A percentile compares a stretch with the other conserved stretches of the same genome.
Conservation (phyloP, 2,113 vertebrate species). For the Myotis yumanensis region DNA sequence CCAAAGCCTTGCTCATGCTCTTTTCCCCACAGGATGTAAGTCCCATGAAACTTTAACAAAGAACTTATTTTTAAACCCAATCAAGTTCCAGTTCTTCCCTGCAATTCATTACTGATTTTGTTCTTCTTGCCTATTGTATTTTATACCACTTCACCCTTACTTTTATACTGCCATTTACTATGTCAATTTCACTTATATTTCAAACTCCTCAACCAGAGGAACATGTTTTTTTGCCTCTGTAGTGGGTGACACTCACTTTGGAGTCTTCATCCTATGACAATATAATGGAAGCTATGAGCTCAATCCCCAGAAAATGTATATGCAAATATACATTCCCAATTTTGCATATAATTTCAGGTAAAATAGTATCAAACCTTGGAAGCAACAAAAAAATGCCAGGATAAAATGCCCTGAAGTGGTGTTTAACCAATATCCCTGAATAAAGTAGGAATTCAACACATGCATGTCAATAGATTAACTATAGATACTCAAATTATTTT, state of each 20-base stretch:
- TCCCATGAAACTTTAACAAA: neutral
- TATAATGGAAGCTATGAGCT: neutral
- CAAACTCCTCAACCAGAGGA: neutral
- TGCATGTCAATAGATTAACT: neutral
- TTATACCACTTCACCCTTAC: neutral
- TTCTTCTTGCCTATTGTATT: neutral
- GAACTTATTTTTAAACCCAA: neutral
- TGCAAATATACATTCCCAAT: neutral
- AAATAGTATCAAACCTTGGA: neutral
- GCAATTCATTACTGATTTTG: neutral
- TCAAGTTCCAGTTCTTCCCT: neutral
- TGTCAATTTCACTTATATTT: neutral
- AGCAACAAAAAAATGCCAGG: neutral
- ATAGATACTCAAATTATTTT: neutral
- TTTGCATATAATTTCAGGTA: conserved; percentile 13
- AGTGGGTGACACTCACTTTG: neutral
- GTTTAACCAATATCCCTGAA: neutral
- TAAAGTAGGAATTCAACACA: neutral
- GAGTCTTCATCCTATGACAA: neutral
- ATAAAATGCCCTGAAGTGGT: neutral
- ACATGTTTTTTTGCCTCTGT: neutral
- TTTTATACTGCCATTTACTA: neutral
- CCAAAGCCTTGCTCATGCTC: neutral
- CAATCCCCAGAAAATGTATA: neutral
- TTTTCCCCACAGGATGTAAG: neutral